A percentile compares a stretch with the other conserved stretches of the same genome.
These are phyloP conservation scores for Aethes cnicana DNA, from an alignment of 2,888 invertebrate genomes.

Conservation along the genomic window DNA sequence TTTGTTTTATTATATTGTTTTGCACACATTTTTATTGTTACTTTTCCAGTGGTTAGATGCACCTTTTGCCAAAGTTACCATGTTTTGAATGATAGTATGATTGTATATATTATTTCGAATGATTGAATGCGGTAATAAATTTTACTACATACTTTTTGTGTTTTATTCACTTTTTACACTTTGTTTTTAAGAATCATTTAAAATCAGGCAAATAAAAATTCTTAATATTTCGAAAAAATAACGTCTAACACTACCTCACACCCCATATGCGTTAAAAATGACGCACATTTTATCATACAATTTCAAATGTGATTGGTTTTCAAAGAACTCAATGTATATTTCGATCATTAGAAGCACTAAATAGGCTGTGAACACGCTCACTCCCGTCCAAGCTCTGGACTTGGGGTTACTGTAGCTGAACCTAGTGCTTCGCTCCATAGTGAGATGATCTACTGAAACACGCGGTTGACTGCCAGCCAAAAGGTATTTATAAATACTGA, in stretches of 20 bases:
- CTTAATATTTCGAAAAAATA: too few relatives aligned
- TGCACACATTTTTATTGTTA: too few relatives aligned
- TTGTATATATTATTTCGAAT: conserved; percentile 30
- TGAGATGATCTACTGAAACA: conserved; percentile 22
- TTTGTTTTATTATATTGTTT: too few relatives aligned
- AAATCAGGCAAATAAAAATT: too few relatives aligned
- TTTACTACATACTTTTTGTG: conserved; percentile 14
- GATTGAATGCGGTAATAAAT: conserved; percentile 25
- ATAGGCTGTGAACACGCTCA: conserved; percentile 67
- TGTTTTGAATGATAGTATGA: conserved; percentile 21
- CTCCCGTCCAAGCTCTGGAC: conserved; percentile 61
- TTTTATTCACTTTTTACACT: not conserved
- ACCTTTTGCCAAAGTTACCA: conserved; percentile 34
- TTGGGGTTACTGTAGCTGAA: conserved; percentile 56
- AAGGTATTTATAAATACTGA: not conserved
- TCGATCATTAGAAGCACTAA: conserved; percentile 64
- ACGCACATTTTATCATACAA: conserved; percentile 52
- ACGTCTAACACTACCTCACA: not conserved
- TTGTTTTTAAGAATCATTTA: too few relatives aligned
- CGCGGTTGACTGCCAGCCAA: conserved; percentile 15
- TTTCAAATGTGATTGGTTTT: conserved; percentile 59
- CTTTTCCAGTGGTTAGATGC: too few relatives aligned
- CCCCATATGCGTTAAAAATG: conserved; percentile 29
- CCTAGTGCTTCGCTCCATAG: conserved; percentile 55
- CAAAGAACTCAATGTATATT: conserved; percentile 65